These are phyloP conservation scores for Eristalis pertinax DNA, from an alignment of 2,888 invertebrate genomes.

Conservation along the genomic window DNA sequence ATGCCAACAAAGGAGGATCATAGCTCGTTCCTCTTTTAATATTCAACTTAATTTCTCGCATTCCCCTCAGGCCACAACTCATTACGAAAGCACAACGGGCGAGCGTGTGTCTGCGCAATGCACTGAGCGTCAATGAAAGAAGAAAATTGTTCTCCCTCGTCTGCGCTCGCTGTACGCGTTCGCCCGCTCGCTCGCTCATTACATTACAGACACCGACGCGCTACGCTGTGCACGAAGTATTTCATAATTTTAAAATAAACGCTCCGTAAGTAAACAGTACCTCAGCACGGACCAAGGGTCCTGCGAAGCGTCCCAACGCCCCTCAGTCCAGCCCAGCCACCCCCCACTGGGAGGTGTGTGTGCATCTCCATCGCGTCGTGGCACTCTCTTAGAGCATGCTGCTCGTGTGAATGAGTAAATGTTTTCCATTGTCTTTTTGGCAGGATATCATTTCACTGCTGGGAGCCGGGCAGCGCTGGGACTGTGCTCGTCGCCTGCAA, in stretches of 20 bases:
- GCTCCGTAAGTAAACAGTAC: conserved; percentile 33
- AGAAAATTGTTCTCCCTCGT: background rate
- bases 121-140: conserved; percentile 14
- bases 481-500: conserved; percentile 22
- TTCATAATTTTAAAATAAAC: conserved; percentile 57
- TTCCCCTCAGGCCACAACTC: conserved; percentile 17
- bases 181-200: conserved; percentile 40
- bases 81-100: background rate
- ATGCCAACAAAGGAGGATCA: background rate
- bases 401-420: conserved; percentile 61
- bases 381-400: conserved; percentile 9
- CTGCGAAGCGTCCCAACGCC: background rate
- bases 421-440: conserved; percentile 60
- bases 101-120: background rate
- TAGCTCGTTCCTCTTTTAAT: background rate
- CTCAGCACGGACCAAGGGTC: background rate
- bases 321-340: background rate
- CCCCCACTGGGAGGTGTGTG: background rate
- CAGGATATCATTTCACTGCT: conserved; percentile 46
- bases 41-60: conserved; percentile 19
- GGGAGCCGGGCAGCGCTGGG: conserved; percentile 4
- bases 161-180: background rate
- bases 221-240: conserved; percentile 36
- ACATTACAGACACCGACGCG: conserved; percentile 28
- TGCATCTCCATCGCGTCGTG: background rate